These are phyloP conservation scores for Cinclus mexicanus DNA, from an alignment of 2,113 vertebrate species.

Conservation along the genomic window DNA sequence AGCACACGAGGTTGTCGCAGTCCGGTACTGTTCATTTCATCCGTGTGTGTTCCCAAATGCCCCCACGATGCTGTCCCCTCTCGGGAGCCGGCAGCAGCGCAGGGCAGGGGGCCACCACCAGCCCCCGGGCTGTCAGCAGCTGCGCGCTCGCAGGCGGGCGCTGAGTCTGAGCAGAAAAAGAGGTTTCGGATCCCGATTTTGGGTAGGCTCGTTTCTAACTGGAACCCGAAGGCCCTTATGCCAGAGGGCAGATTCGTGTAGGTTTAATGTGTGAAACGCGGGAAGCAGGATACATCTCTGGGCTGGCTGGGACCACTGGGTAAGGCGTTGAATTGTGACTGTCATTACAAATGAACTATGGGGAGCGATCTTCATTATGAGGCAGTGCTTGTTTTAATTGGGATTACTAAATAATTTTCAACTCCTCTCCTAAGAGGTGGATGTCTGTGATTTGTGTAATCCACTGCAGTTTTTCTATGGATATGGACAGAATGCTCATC, in stretches of 20 bases:
- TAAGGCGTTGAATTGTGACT: neutral
- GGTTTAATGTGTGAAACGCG: neutral
- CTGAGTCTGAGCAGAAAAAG: neutral
- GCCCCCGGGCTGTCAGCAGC: neutral
- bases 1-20: no score
- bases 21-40: neutral
- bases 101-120: rapidly evolving
- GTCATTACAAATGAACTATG: neutral
- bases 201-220: neutral
- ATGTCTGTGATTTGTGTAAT: neutral
- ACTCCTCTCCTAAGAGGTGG: neutral
- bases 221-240: neutral
- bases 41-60: neutral
- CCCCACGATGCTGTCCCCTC: no score
- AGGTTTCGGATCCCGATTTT: neutral
- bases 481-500: neutral
- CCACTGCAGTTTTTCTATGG: neutral
- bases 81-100: neutral
- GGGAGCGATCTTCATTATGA: neutral
- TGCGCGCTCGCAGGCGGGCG: rapidly evolving
- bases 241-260: rapidly evolving
- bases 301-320: neutral
- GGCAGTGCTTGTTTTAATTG: neutral
- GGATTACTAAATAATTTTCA: neutral
- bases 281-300: neutral